Base-by-base conservation (phyloP, 2,797 vertebrate genomes). In the Schizopygopsis pylzovi region DNA sequence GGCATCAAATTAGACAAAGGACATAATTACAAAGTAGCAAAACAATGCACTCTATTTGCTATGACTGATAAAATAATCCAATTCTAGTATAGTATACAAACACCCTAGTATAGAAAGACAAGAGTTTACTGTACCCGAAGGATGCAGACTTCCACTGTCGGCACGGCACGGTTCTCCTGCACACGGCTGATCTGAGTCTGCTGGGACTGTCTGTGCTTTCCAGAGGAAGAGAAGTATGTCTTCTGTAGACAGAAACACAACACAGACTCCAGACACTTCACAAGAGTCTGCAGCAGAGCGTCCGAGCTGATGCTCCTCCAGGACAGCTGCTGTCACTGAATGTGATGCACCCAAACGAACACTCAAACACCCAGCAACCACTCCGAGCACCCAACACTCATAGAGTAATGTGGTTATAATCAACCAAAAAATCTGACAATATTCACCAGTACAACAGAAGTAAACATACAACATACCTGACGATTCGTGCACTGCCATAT, bases 61-160 rank as follows among this genome's bases (percentile, higher is more conserved):
- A 77, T 8, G 13, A 56, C 77, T 12, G 11, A 63, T 4, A 70
- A 2, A 3, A 43, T 13, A 7, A 71, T 43, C 4, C 1, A 68
- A 10, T 39, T 20, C 65, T 39, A 70, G 28, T 37, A 25, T 39
- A 59, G 54, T 18, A 41, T 61, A 25, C 15, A 56, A 61, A 61
- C n/a, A 22, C 7, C 9, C 9, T 59, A 15, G 25, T 15, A 28
- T 63, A 25, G 28, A 25, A 33, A 33, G 49, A 59, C 11, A 49
- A 45, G n/a, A 9, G 41, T 54, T 72, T 90, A 93, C 93, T 91
- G 92, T 95, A 95, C 95, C 95, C 93, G 81, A 95, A 95, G 85
- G 95, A 95, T 0, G 94, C 92, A 0, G 95, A 95, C 88, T 95
- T 95, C 95, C 95, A 95, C 92, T 92, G 93, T 79, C 90, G 92